phyloP scores from a whole-genome alignment of 2,113 vertebrate genomes.

The Nicator chloris region DNA sequence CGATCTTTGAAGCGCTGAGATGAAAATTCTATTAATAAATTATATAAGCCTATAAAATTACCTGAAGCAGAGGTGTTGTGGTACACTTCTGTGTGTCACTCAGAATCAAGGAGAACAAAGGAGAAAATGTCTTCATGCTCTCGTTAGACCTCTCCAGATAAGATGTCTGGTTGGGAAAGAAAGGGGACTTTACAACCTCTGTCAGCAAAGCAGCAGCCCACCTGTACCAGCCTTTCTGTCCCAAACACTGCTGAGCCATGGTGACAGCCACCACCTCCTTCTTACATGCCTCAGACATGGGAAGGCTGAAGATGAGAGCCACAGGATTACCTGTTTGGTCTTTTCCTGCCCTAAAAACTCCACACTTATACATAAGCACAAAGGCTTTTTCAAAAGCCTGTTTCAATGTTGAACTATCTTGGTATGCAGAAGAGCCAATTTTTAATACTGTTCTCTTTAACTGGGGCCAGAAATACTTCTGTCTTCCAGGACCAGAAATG shows the following conservation, averaged over 20 bases:
- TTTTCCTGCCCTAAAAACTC: background rate
- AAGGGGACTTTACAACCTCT: background rate
- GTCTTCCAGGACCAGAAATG: background rate
- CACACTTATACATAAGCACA: background rate
- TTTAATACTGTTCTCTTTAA: background rate
- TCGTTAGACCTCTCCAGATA: background rate
- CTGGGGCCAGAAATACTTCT: background rate
- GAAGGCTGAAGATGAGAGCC: background rate
- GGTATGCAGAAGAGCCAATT: background rate
- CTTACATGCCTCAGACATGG: accelerated
- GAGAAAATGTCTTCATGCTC: background rate
- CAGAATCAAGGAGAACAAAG: background rate
- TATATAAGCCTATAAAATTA: background rate
- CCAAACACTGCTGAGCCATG: background rate
- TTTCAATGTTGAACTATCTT: background rate
- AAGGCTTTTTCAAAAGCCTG: background rate
- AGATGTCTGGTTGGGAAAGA: background rate
- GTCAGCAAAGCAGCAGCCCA: background rate
- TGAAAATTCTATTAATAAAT: background rate
- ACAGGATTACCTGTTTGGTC: background rate
- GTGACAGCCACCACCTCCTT: background rate
- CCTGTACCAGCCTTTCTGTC: background rate
- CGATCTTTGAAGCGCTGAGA: background rate
- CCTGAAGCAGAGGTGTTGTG: background rate
- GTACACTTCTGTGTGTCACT: background rate